Evolutionary conservation across 2,888 invertebrate species (phyloP), one percentile per base, ranked within the genome.

Genomic region (Apodemia zela): DNA sequence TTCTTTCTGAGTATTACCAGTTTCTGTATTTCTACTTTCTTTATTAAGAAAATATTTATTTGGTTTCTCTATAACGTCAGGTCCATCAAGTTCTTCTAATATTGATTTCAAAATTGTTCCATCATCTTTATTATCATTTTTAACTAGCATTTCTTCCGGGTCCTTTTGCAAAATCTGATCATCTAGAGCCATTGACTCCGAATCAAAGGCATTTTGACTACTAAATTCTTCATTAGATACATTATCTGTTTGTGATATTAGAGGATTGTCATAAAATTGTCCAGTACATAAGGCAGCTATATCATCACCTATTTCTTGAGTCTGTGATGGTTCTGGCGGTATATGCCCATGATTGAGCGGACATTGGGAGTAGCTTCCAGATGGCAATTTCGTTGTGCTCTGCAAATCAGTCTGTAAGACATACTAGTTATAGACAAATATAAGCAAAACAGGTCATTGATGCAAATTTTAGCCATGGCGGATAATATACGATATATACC

Each of bases 201-300:
- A 38, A 38, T 38, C 38, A 13, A 15, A 42, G 15, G 0, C 42
- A 42, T 2, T 42, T 42, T 42, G 15, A 45, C n/a, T n/a, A n/a
- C 3, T 45, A 45, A 63, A 51, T 60, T 58, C 61, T 60, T 68
- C n/a, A 29, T 49, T 29, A 11, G 15, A 45, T 35, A n/a, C 35
- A n/a, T 54, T 59, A 59, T 70, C 69, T 8, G 58, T 21, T 70
- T 75, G 82, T 47, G 87, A 79, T 54, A 89, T 72, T 68, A 89
- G 87, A 65, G 82, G 77, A 61, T 87, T 88, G 29, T 90, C 86
- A 72, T 89, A 92, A 73, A 94, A 94, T 66, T 92, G 87, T 1
- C 94, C 94, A 6, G 94, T 94, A 70, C 94, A 94, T 15, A 94
- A 73, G 6, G 84, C 92, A 58, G 93, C 71, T 6, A 94, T 73